A percentile compares a stretch with the other conserved stretches of the same genome.
Evolutionary conservation across 2,113 vertebrate genomes (phyloP).

Genomic region (Neodontobutis hainanensis): DNA sequence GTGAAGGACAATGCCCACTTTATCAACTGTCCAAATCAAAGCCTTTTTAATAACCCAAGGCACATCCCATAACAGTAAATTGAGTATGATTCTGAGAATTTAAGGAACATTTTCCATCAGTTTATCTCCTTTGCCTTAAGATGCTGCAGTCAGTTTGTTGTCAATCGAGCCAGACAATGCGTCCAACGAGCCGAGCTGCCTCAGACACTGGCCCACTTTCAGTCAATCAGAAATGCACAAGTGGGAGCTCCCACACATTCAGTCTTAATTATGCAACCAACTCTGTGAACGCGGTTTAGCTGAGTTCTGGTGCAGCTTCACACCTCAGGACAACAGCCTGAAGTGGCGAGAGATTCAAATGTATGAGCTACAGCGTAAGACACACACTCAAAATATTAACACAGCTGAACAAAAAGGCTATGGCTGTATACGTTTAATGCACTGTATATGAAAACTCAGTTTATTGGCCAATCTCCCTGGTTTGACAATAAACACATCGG

Average conservation of each 20-base stretch:
- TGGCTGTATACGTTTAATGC: neutral
- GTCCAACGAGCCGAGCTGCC: slow-evolving; percentile 30
- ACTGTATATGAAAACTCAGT: too few species aligned
- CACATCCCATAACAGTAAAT: slow-evolving; percentile 10
- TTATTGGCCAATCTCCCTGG: neutral
- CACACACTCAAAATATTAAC: neutral
- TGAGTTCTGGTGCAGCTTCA: slow-evolving; percentile 31
- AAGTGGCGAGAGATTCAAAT: slow-evolving; percentile 19
- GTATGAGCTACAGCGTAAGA: neutral
- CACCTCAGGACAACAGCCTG: slow-evolving; percentile 40
- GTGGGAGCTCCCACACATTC: slow-evolving; percentile 67
- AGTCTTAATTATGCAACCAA: slow-evolving; percentile 61
- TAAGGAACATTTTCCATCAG: slow-evolving; percentile 6
- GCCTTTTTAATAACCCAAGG: slow-evolving; percentile 4
- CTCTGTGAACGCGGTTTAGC: slow-evolving; percentile 26
- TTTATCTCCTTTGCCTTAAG: slow-evolving; percentile 6
- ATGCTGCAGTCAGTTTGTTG: slow-evolving; percentile 19
- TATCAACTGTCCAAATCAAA: slow-evolving; percentile 5
- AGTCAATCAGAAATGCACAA: slow-evolving; percentile 58
- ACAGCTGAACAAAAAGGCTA: neutral
- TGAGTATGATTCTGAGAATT: neutral
- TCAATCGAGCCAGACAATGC: slow-evolving; percentile 37
- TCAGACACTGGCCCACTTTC: slow-evolving; percentile 67
- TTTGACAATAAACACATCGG: neutral
- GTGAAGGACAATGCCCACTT: neutral